phyloP scores from a whole-genome alignment of 2,113 vertebrate genomes.

The Ivindomyrus marchei region DNA sequence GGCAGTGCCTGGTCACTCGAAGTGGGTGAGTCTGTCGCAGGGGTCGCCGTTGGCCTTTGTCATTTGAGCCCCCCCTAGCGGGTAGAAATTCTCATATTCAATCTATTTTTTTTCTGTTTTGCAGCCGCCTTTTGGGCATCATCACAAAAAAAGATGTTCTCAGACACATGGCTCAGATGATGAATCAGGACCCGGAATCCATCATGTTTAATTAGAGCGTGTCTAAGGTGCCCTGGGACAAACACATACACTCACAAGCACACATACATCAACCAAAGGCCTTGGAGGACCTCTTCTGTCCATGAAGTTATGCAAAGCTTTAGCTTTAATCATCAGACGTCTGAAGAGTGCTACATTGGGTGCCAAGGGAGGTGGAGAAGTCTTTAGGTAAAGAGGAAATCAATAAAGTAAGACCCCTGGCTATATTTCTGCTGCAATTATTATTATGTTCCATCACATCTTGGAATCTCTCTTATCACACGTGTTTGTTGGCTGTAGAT shows the following conservation, averaged over 20 bases:
- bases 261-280: not conserved
- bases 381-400: not conserved
- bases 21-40: constrained; percentile 69
- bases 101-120: not conserved
- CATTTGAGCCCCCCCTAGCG: no score
- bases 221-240: not conserved
- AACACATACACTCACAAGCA: not conserved
- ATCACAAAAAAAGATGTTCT: constrained; percentile 96
- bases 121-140: constrained; percentile 65
- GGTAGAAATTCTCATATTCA: not conserved
- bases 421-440: not conserved
- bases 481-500: not conserved
- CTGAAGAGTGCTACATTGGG: not conserved
- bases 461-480: not conserved
- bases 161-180: constrained; percentile 98
- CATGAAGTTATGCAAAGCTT: not conserved
- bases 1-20: constrained; percentile 93
- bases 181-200: constrained; percentile 96
- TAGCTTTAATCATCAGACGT: not conserved
- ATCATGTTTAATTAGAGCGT: constrained; percentile 87
- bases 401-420: not conserved
- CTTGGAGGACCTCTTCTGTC: not conserved
- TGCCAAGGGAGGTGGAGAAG: not conserved
- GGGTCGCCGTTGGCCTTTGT: not conserved
- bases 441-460: not conserved